Evolutionary conservation across 2,888 invertebrate genomes (phyloP), one percentile per base, ranked within the genome.

Genomic region (Archips crataeganus): DNA sequence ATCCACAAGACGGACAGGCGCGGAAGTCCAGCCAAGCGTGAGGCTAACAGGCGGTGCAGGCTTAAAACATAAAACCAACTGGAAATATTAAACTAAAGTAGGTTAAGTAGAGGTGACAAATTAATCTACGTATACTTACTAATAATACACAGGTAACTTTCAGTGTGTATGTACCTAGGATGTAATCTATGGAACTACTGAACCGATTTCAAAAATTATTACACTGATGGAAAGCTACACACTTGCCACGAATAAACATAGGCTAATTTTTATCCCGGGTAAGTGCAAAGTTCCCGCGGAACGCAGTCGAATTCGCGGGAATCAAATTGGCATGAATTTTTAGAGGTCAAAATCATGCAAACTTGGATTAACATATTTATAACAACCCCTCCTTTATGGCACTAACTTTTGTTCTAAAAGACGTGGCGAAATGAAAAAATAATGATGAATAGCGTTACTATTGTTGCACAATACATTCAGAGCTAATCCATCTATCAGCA

Each of bases 1-100:
- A 93, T 93, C 92, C 90, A 87, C 51, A 23, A 65, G 61, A 92
- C 92, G 84, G 91, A 86, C 84, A 86, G 83, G 84, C 84, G 82
- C 84, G 80, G 82, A 81, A 84, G 87, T 84, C 84, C 86, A 85
- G 78, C 84, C 81, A 80, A 84, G 85, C 85, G 85, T 81, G 78
- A 85, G 87, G 59, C 71, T 81, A 76, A 79, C 82, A 84, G 80
- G 79, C 81, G 81, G 77, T 78, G 78, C 79, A 76, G 81, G 79
- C 79, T 77, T 83, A 78, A 73, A 63, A 69, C 1, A 45, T 45
- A 45, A 45, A 69, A 54, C 32, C 60, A 51, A 45, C 64, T 34
- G 32, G 59, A 69, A 64, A 60, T 64, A 74, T 70, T 74, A 42
- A 70, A 74, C 70, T 39, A 42, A 67, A 51, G 36, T 23, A 49